These are phyloP conservation scores for Hipposideros armiger DNA, from an alignment of 2,113 vertebrate genomes.

Conservation along the genomic window DNA sequence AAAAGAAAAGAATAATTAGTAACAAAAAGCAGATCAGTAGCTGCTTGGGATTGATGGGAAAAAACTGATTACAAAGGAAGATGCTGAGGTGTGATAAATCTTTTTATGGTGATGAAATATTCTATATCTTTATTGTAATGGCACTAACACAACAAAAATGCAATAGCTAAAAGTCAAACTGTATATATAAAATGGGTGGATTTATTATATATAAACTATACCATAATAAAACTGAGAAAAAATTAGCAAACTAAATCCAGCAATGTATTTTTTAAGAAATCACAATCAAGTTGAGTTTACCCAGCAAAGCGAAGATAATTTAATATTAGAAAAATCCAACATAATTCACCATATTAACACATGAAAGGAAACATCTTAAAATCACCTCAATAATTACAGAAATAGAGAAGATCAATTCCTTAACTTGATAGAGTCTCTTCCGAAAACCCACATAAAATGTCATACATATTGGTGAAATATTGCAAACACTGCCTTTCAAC, in stretches of 20 bases:
- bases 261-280: neutral
- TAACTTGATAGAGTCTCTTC: neutral
- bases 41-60: neutral
- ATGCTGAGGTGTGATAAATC: neutral
- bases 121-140: neutral
- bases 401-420: neutral
- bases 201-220: slow-evolving; percentile 12
- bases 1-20: neutral
- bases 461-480: neutral
- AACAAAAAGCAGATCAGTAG: neutral
- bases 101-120: neutral
- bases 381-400: slow-evolving; percentile 6
- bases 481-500: neutral
- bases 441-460: neutral
- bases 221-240: neutral
- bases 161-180: neutral
- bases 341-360: neutral
- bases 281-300: neutral
- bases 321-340: neutral
- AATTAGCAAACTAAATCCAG: slow-evolving; percentile 8
- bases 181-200: neutral
- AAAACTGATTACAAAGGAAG: neutral
- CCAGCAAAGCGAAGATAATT: neutral
- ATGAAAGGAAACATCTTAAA: neutral
- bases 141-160: neutral